Evolutionary conservation across 2,888 invertebrate species (phyloP).

Genomic region (Eristalis intricaria): DNA sequence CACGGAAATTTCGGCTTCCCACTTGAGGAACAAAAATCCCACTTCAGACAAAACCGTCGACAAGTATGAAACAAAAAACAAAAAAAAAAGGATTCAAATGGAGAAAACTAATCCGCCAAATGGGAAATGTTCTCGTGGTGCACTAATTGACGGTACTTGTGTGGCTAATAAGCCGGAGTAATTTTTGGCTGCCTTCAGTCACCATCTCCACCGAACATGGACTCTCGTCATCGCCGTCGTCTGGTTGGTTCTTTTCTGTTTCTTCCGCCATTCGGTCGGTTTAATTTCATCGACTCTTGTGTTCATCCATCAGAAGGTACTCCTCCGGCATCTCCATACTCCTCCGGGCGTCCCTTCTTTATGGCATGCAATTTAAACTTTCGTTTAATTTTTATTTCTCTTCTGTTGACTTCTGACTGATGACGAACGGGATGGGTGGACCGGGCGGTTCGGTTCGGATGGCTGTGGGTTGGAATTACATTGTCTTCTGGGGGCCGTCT

Average conservation of each 20-base stretch:
- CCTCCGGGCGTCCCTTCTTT: slow-evolving; percentile 21
- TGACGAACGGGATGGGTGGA: neutral
- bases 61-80: neutral
- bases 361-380: slow-evolving; percentile 70
- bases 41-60: neutral
- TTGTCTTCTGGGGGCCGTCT: slow-evolving; percentile 37
- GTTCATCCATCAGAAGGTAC: slow-evolving; percentile 44
- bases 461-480: slow-evolving; percentile 6
- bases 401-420: slow-evolving; percentile 59
- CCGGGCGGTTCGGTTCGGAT: neutral
- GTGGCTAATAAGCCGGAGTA: slow-evolving; percentile 64
- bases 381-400: slow-evolving; percentile 63
- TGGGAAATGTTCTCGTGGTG: slow-evolving; percentile 58
- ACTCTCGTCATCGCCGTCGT: neutral
- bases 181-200: slow-evolving; percentile 24
- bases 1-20: slow-evolving; percentile 52
- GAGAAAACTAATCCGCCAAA: slow-evolving; percentile 60
- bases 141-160: slow-evolving; percentile 68
- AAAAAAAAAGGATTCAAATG: slow-evolving; percentile 56
- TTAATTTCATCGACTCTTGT: slow-evolving; percentile 46
- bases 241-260: slow-evolving; percentile 4
- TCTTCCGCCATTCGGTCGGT: slow-evolving; percentile 45
- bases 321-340: slow-evolving; percentile 8
- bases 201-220: neutral
- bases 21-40: slow-evolving; percentile 36